Evolutionary conservation across 2,888 invertebrate genomes (phyloP).

Genomic region (Heteromyza rotundicornis): DNA sequence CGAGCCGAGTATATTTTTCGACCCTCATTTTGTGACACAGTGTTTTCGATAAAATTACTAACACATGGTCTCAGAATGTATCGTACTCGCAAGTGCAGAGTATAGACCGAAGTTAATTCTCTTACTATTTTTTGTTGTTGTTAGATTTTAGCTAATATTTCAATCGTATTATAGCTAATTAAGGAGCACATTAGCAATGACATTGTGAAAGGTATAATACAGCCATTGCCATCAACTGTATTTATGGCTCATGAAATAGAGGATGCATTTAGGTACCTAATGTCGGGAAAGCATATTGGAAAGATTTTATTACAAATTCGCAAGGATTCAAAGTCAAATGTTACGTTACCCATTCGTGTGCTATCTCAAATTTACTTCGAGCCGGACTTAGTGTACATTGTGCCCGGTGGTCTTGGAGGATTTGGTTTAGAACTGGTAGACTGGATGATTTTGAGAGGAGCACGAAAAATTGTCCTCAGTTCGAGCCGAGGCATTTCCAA

Average conservation of each 20-base stretch:
- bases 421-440: slow-evolving; percentile 86
- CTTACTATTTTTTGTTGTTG: too few species aligned
- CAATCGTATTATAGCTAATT: slow-evolving; percentile 58
- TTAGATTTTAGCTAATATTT: too few species aligned
- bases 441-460: slow-evolving; percentile 82
- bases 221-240: slow-evolving; percentile 69
- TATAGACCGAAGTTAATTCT: too few species aligned
- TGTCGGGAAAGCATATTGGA: slow-evolving; percentile 76
- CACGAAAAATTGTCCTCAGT: slow-evolving; percentile 75
- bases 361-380: slow-evolving; percentile 36
- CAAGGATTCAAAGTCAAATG: slow-evolving; percentile 27
- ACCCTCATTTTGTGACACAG: too few species aligned
- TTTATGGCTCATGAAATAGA: slow-evolving; percentile 72
- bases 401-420: slow-evolving; percentile 83
- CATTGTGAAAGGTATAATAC: slow-evolving; percentile 69
- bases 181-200: slow-evolving; percentile 67
- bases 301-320: slow-evolving; percentile 65
- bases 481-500: slow-evolving; percentile 78
- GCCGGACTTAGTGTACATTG: slow-evolving; percentile 62
- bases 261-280: slow-evolving; percentile 70
- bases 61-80: too few species aligned
- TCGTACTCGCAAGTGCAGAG: too few species aligned
- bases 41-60: too few species aligned
- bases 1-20: too few species aligned
- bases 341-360: slow-evolving; percentile 33